Percentiles rank a stretch among this genome's conserved stretches.
These are phyloP conservation scores for Jacana jacana DNA, from an alignment of 2,113 vertebrate species.

Conservation along the genomic window DNA sequence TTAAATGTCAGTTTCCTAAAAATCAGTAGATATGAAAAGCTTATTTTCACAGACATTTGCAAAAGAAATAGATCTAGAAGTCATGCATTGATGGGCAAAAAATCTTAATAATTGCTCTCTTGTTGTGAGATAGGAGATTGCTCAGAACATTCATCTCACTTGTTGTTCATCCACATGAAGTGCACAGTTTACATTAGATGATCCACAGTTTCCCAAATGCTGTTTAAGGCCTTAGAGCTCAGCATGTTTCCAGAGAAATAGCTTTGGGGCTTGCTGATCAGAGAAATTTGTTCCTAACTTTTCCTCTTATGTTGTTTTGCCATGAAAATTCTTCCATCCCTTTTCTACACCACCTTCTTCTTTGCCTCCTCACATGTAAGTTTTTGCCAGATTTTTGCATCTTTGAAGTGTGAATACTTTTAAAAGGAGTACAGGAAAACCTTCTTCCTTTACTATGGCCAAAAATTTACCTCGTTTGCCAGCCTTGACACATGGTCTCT, in stretches of 20 bases:
- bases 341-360: background rate
- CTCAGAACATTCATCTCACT: background rate
- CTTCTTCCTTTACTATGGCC: background rate
- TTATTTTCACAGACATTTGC: slow-evolving; percentile 11
- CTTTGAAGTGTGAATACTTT: background rate
- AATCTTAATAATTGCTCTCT: background rate
- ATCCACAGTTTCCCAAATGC: background rate
- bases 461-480: background rate
- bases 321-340: background rate
- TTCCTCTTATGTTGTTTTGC: background rate
- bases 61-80: background rate
- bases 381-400: background rate
- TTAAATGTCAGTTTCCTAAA: background rate
- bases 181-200: background rate
- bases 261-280: background rate
- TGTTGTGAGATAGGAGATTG: background rate
- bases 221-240: background rate
- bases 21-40: background rate
- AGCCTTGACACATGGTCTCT: background rate
- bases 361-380: background rate
- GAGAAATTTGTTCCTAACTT: background rate
- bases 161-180: background rate
- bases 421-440: background rate
- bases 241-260: slow-evolving; percentile 5
- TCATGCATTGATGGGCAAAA: background rate